Percentiles rank a stretch among this genome's conserved stretches.
phyloP scores from a whole-genome alignment of 1,140 invertebrate species.

The Luehdorfia chinensis region DNA sequence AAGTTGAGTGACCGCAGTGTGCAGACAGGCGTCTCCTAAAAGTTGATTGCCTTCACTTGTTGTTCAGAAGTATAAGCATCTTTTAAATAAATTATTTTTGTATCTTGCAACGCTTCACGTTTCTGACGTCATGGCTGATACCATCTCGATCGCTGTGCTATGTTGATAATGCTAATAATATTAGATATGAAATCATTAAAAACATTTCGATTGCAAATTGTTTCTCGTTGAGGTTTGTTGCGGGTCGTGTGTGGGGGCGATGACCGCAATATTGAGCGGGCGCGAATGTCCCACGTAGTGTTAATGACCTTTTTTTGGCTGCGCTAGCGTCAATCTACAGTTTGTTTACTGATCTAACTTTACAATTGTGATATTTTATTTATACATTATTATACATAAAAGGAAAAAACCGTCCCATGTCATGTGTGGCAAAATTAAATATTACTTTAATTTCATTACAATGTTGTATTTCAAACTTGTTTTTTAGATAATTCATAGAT shows the following conservation, averaged over 20 bases:
- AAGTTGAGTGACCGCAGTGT: conserved; percentile 51
- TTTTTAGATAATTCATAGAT: too few species aligned
- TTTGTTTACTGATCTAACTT: conserved; percentile 3
- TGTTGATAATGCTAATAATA: too few species aligned
- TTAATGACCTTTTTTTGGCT: conserved; percentile 74
- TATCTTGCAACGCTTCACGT: too few species aligned
- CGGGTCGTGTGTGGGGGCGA: conserved; percentile 58
- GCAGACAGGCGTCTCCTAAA: conserved; percentile 41
- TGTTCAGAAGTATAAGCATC: conserved; percentile 28
- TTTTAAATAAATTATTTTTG: too few species aligned
- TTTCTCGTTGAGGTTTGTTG: conserved; percentile 44
- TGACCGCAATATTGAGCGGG: conserved; percentile 72
- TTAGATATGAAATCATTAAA: conserved; percentile 13
- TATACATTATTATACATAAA: too few species aligned
- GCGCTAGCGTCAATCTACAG: conserved; percentile 47
- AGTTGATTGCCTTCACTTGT: conserved; percentile 48
- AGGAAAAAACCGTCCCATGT: too few species aligned
- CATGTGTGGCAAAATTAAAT: too few species aligned
- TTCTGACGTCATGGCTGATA: too few species aligned
- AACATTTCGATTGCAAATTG: conserved; percentile 32
- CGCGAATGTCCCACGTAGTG: conserved; percentile 73
- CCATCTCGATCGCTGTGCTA: too few species aligned
- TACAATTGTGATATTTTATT: conserved; percentile 1
- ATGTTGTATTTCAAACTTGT: too few species aligned
- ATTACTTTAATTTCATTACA: too few species aligned